A percentile compares a stretch with the other conserved stretches of the same genome.
Conservation (phyloP, 2,888 invertebrate species). For the Panzeria rudis region DNA sequence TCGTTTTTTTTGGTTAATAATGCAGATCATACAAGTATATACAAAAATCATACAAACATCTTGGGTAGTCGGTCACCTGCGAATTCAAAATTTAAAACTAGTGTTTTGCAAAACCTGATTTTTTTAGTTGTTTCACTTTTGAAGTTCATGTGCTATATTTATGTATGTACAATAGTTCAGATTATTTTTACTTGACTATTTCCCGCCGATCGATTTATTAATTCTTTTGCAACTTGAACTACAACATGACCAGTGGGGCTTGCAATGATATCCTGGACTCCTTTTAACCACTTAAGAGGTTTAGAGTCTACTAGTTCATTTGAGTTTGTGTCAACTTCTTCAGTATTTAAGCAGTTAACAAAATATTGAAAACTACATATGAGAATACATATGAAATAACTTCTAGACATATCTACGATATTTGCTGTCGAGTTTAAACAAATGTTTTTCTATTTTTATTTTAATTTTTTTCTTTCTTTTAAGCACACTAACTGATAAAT, state of each 20-base stretch:
- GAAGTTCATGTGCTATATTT: too few relatives aligned
- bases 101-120: too few relatives aligned
- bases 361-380: conserved; percentile 7
- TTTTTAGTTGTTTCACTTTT: too few relatives aligned
- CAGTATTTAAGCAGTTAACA: conserved; percentile 37
- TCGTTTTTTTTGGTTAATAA: too few relatives aligned
- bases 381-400: conserved; percentile 27
- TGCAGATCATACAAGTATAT: too few relatives aligned
- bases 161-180: neutral
- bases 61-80: too few relatives aligned
- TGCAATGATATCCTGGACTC: conserved; percentile 80
- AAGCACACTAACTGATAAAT: conserved; percentile 12
- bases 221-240: conserved; percentile 86
- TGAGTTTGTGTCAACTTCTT: conserved; percentile 14
- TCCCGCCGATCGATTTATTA: conserved; percentile 88
- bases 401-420: conserved; percentile 11
- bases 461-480: neutral
- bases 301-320: conserved; percentile 73
- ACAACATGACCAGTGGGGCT: conserved; percentile 83
- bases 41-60: too few relatives aligned
- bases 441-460: too few relatives aligned
- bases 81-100: too few relatives aligned
- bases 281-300: conserved; percentile 78
- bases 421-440: too few relatives aligned
- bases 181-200: conserved; percentile 86